Conservation (phyloP, 2,888 invertebrate genomes). For the Epinotia brunnichana region DNA sequence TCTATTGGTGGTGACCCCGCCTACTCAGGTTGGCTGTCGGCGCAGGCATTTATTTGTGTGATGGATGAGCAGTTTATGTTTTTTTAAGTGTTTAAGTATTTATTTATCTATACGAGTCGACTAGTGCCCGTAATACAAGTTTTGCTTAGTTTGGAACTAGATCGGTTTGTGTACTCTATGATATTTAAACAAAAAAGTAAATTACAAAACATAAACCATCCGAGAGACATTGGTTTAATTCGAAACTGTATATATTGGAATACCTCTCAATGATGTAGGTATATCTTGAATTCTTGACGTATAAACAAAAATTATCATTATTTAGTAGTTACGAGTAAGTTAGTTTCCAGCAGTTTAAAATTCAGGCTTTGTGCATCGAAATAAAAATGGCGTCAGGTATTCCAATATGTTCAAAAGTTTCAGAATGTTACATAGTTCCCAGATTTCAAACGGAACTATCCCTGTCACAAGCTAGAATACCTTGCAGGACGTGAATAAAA, state of each 20-base stretch:
- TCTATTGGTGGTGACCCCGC: too few species aligned
- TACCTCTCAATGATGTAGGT: not conserved
- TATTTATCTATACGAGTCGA: too few species aligned
- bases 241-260: not conserved
- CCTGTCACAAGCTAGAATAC: conserved; percentile 27
- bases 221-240: not conserved
- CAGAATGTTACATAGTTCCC: conserved; percentile 32
- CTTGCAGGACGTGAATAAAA: conserved; percentile 23
- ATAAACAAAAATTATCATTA: too few species aligned
- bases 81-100: too few species aligned
- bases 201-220: not conserved
- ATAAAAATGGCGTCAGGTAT: conserved; percentile 35
- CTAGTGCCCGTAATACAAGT: too few species aligned
- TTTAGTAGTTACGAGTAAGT: not conserved
- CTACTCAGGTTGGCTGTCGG: too few species aligned
- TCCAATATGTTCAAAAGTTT: conserved; percentile 38
- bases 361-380: conserved; percentile 33
- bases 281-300: too few species aligned
- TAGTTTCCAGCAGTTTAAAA: not conserved
- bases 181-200: not conserved
- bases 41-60: too few species aligned
- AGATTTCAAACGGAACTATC: conserved; percentile 25
- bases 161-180: too few species aligned
- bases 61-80: too few species aligned
- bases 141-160: too few species aligned